These are phyloP conservation scores for Montipora capitata DNA, from an alignment of 92 coral and sea anemone genomes.

Conservation along the genomic window DNA sequence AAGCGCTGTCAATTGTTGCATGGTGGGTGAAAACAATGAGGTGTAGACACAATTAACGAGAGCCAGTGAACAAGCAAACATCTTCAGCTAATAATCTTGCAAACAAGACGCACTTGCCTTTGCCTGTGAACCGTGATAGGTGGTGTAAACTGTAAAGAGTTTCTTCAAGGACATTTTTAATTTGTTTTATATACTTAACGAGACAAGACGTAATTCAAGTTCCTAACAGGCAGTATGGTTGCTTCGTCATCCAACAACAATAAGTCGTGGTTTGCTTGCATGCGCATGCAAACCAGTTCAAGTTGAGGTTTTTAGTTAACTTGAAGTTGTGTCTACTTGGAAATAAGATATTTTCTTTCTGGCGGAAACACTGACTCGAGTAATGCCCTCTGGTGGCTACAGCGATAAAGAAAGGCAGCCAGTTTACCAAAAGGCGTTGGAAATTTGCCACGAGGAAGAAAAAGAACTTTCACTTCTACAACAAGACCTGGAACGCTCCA, in stretches of 20 bases:
- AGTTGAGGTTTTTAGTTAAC: too few relatives aligned
- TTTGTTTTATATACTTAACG: background rate
- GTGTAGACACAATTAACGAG: conserved; percentile 8
- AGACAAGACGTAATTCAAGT: too few relatives aligned
- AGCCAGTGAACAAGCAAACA: conserved; percentile 21
- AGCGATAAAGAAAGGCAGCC: conserved; percentile 76
- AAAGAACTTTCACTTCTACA: conserved; percentile 64
- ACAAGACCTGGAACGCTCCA: conserved; percentile 74
- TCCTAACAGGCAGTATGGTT: background rate
- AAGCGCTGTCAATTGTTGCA: conserved; percentile 3
- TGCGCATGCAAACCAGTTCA: too few relatives aligned
- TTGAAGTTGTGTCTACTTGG: too few relatives aligned
- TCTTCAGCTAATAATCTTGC: background rate
- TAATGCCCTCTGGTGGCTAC: conserved; percentile 81
- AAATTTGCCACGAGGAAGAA: conserved; percentile 79
- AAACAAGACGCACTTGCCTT: background rate
- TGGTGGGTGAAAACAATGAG: conserved; percentile 11
- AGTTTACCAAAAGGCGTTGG: conserved; percentile 88
- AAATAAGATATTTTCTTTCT: too few relatives aligned
- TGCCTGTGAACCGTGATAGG: background rate
- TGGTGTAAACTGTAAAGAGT: background rate
- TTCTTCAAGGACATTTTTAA: background rate
- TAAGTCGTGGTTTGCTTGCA: too few relatives aligned
- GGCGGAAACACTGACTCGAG: background rate
- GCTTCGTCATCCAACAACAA: background rate